Evolutionary conservation across 2,888 invertebrate genomes (phyloP), one percentile per base, ranked within the genome.

Genomic region (Stenoptilia bipunctidactyla): DNA sequence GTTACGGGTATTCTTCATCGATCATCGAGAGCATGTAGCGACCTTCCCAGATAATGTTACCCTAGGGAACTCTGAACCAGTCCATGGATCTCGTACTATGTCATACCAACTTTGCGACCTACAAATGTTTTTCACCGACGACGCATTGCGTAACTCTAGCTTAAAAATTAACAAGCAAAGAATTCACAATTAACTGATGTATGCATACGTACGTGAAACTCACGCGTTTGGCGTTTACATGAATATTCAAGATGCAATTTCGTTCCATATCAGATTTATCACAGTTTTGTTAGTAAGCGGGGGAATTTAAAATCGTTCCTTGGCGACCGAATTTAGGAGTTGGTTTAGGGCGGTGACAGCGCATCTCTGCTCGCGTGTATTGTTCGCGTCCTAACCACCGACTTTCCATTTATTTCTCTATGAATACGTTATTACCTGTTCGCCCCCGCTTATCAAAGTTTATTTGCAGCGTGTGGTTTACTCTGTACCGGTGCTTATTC

Each of bases 391-490:
- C 80, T 82, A 80, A 74, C 82, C 76, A 68, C 69, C 75, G 82
- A 82, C 83, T 83, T 83, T 80, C 82, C 83, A 83, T 83, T 83
- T 83, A 83, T 83, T 83, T 83, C 83, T 82, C 82, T 83, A 83
- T 83, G 83, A 83, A 83, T 83, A 83, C 82, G 83, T 82, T 83
- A 83, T 83, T 82, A 83, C 83, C 82, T 82, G 76, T 72, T 80
- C 80, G 76, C 77, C 80, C 75, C 68, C 80, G 82, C 83, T 83
- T 83, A 83, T 83, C 82, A 83, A 83, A 83, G 76, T 82, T 83
- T 83, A 83, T 83, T 83, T 82, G 79, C 83, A 77, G 76, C 82
- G 73, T 83, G 79, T 74, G 82, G 80, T 77, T 83, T 79, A 82
- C 77, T 79, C 77, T 82, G 77, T 76, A 73, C 77, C 68, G 76